Evolutionary conservation across 2,888 invertebrate species (phyloP).

Genomic region (Spatulosminthurus flaviceps): DNA sequence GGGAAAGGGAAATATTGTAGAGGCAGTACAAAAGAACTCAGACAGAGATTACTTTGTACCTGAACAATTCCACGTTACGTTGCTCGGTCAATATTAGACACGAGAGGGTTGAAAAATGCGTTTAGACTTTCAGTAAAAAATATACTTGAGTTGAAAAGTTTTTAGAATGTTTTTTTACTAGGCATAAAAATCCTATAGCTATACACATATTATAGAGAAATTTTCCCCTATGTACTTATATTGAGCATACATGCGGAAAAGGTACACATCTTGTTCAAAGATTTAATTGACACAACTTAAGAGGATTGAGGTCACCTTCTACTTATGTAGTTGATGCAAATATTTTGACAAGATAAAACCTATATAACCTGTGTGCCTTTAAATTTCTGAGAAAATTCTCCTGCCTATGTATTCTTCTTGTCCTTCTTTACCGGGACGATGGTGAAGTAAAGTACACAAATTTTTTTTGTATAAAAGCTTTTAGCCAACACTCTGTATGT

Average conservation of each 20-base stretch:
- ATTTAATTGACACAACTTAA: constrained; percentile 36
- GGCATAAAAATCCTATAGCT: too few relatives aligned
- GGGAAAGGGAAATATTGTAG: too few relatives aligned
- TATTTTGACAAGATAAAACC: neutral
- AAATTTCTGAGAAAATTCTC: neutral
- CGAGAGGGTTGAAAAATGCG: neutral
- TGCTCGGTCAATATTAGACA: neutral
- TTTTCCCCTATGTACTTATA: constrained; percentile 29
- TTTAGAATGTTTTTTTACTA: neutral
- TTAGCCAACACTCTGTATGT: too few relatives aligned
- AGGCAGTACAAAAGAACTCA: too few relatives aligned
- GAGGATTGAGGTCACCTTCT: constrained; percentile 33
- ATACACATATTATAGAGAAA: too few relatives aligned
- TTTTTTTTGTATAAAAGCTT: neutral
- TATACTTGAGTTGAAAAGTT: neutral
- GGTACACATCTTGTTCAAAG: neutral
- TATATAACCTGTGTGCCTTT: neutral
- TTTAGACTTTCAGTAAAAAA: neutral
- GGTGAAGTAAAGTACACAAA: neutral
- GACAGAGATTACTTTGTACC: neutral
- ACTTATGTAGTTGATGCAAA: neutral
- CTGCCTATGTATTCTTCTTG: neutral
- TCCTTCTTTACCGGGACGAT: neutral
- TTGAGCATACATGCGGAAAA: neutral
- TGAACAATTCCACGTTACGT: neutral